Conservation (phyloP, 1,140 invertebrate species). For the Gryllus bimaculatus region DNA sequence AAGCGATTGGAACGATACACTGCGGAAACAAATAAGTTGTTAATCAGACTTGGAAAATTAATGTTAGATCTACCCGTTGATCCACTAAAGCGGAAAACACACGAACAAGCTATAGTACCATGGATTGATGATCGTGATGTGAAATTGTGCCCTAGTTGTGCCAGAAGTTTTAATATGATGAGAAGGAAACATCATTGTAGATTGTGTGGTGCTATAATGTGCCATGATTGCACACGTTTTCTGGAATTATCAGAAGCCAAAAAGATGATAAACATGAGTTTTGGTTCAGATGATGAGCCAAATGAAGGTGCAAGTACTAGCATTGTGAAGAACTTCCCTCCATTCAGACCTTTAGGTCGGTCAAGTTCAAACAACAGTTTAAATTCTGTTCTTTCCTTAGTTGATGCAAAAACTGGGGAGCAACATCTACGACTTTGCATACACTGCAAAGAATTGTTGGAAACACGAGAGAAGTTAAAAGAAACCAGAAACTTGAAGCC, state of each 20-base stretch:
- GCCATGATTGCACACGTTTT: constrained; percentile 86
- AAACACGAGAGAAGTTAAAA: constrained; percentile 67
- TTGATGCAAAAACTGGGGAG: constrained; percentile 43
- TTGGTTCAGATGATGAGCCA: constrained; percentile 27
- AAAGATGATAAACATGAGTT: constrained; percentile 48
- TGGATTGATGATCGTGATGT: constrained; percentile 91
- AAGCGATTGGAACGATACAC: constrained; percentile 74
- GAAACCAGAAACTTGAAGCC: constrained; percentile 71
- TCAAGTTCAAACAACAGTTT: constrained; percentile 33
- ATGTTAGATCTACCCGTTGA: constrained; percentile 73
- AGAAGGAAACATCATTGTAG: constrained; percentile 92
- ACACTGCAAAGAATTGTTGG: constrained; percentile 72
- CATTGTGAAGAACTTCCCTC: neutral
- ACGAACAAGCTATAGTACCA: constrained; percentile 71
- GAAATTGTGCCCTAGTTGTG: constrained; percentile 83
- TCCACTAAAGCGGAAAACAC: constrained; percentile 68
- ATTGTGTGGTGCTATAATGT: constrained; percentile 91
- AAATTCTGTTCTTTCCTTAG: constrained; percentile 37
- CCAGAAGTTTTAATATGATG: constrained; percentile 75
- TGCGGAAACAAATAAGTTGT: constrained; percentile 88
- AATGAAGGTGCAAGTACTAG: neutral
- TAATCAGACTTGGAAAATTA: constrained; percentile 89
- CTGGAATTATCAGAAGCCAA: constrained; percentile 69
- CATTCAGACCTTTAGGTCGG: constrained; percentile 21
- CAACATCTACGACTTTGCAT: constrained; percentile 69